Evolutionary conservation across 2,888 invertebrate genomes (phyloP).

Genomic region (Scaptomyza cyrtandrae): DNA sequence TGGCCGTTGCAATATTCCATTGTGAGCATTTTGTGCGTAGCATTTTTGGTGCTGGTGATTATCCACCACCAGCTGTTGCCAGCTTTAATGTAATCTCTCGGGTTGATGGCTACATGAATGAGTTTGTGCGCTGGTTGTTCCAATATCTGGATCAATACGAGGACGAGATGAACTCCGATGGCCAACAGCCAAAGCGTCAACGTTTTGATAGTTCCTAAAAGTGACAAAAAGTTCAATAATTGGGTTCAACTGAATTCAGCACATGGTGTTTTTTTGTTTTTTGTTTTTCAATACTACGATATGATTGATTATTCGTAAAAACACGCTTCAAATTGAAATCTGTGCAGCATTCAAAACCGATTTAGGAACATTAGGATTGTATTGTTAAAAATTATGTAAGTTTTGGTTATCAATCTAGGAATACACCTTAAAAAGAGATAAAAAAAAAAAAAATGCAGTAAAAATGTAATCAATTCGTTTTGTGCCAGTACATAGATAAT

Average conservation of each 20-base stretch:
- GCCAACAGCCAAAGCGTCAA: conserved; percentile 19
- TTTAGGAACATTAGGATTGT: not conserved
- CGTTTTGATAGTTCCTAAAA: conserved; percentile 6
- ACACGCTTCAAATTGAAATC: not conserved
- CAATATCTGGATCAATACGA: conserved; percentile 68
- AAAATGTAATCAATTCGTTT: not conserved
- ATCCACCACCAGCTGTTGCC: conserved; percentile 71
- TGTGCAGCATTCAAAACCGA: conserved; percentile 8
- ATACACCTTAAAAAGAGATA: not conserved
- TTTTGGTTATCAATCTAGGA: not conserved
- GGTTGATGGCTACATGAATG: conserved; percentile 77
- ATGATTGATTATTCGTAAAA: too few species aligned
- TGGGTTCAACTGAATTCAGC: not conserved
- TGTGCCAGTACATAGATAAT: not conserved
- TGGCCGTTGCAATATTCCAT: conserved; percentile 79
- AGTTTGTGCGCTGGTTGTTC: conserved; percentile 79
- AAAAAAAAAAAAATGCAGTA: not conserved
- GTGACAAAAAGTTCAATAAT: not conserved
- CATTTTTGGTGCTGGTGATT: conserved; percentile 69
- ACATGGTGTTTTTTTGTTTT: not conserved
- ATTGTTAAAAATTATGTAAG: not conserved
- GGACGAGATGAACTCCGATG: conserved; percentile 13
- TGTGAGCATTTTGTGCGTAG: conserved; percentile 79
- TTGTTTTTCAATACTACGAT: not conserved
- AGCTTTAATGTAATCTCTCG: conserved; percentile 69